phyloP scores from a whole-genome alignment of 2,797 vertebrate genomes.

The Scarus forsteni region DNA sequence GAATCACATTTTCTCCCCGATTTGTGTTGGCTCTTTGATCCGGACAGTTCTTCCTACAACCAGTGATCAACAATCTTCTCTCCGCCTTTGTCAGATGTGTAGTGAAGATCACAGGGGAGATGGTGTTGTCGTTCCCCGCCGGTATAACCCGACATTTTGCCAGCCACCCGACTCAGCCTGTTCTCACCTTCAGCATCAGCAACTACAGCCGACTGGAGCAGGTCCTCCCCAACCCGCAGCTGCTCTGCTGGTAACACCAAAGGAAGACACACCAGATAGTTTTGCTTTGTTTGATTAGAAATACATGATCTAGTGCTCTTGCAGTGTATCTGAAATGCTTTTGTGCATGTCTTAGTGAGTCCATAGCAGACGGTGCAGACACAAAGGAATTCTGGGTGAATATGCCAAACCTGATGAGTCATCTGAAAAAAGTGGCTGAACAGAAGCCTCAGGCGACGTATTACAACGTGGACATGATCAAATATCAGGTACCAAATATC shows the following conservation, averaged over 20 bases:
- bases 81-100: conserved; percentile 84
- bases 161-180: conserved; percentile 91
- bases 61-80: conserved; percentile 1
- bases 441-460: conserved; percentile 99
- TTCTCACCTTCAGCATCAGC: conserved; percentile 94
- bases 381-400: conserved; percentile 99
- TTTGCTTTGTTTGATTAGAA: not conserved
- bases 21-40: too few species aligned
- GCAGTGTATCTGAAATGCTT: not conserved
- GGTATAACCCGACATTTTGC: conserved; percentile 98
- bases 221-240: conserved; percentile 97
- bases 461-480: conserved; percentile 99
- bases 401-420: conserved; percentile 97
- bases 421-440: conserved; percentile 97
- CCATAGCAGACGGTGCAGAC: conserved; percentile 83
- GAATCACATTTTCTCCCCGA: too few species aligned
- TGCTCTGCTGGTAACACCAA: conserved; percentile 91
- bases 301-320: not conserved
- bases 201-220: conserved; percentile 96
- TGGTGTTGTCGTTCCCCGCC: conserved; percentile 97
- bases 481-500: conserved; percentile 89
- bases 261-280: not conserved
- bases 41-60: not conserved
- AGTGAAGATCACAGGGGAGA: conserved; percentile 98
- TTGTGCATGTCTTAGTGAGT: conserved; percentile 83